phyloP scores from a whole-genome alignment of 2,113 vertebrate genomes.

The Neogobius melanostomus region DNA sequence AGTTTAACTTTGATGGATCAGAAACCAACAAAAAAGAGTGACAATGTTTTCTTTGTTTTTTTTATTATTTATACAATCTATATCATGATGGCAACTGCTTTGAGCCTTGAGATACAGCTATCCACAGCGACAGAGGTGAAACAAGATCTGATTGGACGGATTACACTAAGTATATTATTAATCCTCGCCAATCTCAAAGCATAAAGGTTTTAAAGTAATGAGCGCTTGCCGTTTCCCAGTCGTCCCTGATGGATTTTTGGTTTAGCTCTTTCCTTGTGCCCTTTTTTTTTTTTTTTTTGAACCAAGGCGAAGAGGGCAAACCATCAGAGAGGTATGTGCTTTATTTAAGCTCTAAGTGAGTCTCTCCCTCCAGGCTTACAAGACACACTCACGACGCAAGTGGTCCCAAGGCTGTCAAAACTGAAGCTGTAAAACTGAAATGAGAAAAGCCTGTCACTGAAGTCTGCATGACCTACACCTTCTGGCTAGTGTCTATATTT shows the following conservation, averaged over 20 bases:
- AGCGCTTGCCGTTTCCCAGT: conserved; percentile 31
- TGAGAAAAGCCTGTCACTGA: conserved; percentile 18
- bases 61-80: conserved; percentile 1
- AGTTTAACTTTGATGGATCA: conserved; percentile 47
- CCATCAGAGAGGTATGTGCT: conserved; percentile 25
- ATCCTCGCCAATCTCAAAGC: conserved; percentile 39
- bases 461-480: conserved; percentile 8
- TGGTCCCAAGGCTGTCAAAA: conserved; percentile 35
- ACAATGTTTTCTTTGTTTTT: conserved; percentile 21
- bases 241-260: conserved; percentile 45
- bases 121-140: conserved; percentile 40
- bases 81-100: conserved; percentile 41
- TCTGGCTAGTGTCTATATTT: not conserved
- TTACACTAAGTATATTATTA: conserved; percentile 59
- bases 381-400: conserved; percentile 15
- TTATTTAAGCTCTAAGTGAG: conserved; percentile 10
- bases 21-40: conserved; percentile 37
- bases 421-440: not conserved
- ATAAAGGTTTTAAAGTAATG: conserved; percentile 33
- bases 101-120: conserved; percentile 41
- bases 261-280: conserved; percentile 37
- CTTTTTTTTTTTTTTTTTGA: conserved; percentile 26
- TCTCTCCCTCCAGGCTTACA: conserved; percentile 24
- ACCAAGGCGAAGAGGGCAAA: conserved; percentile 53
- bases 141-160: conserved; percentile 63